Percentiles rank a stretch among this genome's conserved stretches.
Conservation (phyloP, 2,113 vertebrate species). For the Empidonax traillii region DNA sequence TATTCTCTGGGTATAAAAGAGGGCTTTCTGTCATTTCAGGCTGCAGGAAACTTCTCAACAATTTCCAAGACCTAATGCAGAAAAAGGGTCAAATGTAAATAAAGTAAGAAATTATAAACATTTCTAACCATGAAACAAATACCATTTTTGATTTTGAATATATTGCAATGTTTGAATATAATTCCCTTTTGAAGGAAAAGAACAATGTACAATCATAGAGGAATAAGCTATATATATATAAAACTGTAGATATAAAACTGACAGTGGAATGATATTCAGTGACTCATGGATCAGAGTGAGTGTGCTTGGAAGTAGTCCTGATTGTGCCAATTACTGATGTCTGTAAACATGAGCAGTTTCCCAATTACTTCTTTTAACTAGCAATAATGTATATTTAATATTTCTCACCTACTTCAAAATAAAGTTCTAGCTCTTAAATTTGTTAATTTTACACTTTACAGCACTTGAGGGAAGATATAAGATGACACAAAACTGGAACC, state of each 20-base stretch:
- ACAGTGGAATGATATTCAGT: not conserved
- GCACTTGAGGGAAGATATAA: not conserved
- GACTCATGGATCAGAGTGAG: not conserved
- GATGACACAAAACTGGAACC: not conserved
- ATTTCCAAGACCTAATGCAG: slow-evolving; percentile 33
- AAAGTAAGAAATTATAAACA: not conserved
- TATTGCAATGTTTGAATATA: not conserved
- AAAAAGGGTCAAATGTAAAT: not conserved
- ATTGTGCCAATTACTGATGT: not conserved
- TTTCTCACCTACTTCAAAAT: not conserved
- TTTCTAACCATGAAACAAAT: not conserved
- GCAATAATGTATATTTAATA: not conserved
- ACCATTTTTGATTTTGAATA: not conserved
- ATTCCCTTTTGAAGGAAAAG: not conserved
- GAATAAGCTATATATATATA: not conserved
- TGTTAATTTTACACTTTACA: not conserved
- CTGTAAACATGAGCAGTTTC: not conserved
- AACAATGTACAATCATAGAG: not conserved
- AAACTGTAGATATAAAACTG: not conserved
- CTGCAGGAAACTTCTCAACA: not conserved
- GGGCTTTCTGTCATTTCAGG: not conserved
- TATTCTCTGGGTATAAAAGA: not conserved
- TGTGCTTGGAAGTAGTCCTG: not conserved
- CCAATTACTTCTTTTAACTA: not conserved
- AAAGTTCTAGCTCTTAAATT: not conserved